These are phyloP conservation scores for Arion vulgaris DNA, from an alignment of 1,140 invertebrate genomes.

Conservation along the genomic window DNA sequence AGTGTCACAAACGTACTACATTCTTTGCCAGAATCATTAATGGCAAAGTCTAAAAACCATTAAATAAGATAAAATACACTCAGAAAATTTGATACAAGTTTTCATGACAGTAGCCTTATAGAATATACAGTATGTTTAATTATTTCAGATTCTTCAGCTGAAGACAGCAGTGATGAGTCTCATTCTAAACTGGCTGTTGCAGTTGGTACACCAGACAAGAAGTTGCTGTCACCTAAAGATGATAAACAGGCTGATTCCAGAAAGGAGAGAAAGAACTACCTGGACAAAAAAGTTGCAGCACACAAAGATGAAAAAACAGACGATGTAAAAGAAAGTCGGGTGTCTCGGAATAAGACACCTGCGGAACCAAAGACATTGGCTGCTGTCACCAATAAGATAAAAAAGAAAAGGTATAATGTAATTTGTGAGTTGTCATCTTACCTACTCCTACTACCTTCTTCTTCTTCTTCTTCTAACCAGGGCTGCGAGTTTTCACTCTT, in stretches of 20 bases:
- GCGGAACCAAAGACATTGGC: too few relatives aligned
- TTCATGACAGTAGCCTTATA: too few relatives aligned
- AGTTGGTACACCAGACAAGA: slow-evolving; percentile 16
- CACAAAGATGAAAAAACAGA: not conserved
- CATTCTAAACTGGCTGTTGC: not conserved
- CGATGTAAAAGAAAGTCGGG: not conserved
- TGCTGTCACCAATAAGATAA: not conserved
- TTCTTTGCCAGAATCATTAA: too few relatives aligned
- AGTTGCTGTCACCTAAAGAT: not conserved
- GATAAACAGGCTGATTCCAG: not conserved
- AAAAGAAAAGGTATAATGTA: not conserved
- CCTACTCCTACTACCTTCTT: too few relatives aligned
- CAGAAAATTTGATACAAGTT: too few relatives aligned
- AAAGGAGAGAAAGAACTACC: slow-evolving; percentile 18
- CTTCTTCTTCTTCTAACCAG: too few relatives aligned
- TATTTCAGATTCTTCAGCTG: slow-evolving; percentile 41
- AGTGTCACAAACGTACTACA: too few relatives aligned
- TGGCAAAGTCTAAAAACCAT: too few relatives aligned
- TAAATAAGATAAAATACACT: too few relatives aligned
- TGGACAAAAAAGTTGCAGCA: not conserved
- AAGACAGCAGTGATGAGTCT: slow-evolving; percentile 20
- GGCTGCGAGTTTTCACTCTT: too few relatives aligned
- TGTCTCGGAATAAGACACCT: not conserved
- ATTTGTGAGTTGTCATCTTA: not conserved
- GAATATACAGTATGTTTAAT: not conserved